Conservation (phyloP, 2,113 vertebrate species). For the Gymnobelideus leadbeateri region DNA sequence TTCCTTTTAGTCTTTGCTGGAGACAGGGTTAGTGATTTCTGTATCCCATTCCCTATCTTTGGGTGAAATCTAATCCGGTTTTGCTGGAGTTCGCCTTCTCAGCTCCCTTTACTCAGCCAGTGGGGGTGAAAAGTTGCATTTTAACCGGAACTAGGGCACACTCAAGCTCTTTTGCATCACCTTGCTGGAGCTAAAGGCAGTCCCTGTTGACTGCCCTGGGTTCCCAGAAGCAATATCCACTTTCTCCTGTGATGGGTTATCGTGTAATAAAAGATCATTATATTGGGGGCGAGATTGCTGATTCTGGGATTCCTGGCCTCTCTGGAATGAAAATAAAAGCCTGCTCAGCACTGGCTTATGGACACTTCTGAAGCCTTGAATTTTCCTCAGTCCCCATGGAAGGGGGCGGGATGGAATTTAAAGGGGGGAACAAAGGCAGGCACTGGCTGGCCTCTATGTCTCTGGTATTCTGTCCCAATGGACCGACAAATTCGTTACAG, state of each 20-base stretch:
- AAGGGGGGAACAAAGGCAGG: neutral
- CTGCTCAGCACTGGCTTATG: neutral
- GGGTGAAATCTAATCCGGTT: constrained; percentile 70
- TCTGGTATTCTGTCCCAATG: neutral
- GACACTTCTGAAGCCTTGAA: neutral
- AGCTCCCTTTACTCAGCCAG: constrained; percentile 9
- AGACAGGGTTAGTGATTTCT: constrained; percentile 49
- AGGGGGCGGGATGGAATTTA: neutral
- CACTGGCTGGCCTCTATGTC: neutral
- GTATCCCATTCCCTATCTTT: constrained; percentile 59
- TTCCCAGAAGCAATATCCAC: constrained; percentile 48
- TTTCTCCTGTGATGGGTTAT: constrained; percentile 4
- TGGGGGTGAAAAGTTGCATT: constrained; percentile 34
- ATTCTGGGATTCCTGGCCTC: constrained; percentile 53
- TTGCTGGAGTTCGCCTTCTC: constrained; percentile 56
- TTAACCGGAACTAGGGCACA: constrained; percentile 36
- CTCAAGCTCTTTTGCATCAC: constrained; percentile 16
- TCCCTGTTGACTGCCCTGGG: neutral
- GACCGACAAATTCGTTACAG: neutral
- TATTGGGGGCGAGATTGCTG: constrained; percentile 46
- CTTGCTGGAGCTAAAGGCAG: neutral
- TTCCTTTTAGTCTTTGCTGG: constrained; percentile 61
- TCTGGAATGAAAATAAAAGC: constrained; percentile 55
- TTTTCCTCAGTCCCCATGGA: constrained; percentile 23
- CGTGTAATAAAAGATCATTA: constrained; percentile 25